A percentile compares a stretch with the other conserved stretches of the same genome.
These are phyloP conservation scores for Notiomystis cincta DNA, from an alignment of 2,113 vertebrate genomes.

Conservation along the genomic window DNA sequence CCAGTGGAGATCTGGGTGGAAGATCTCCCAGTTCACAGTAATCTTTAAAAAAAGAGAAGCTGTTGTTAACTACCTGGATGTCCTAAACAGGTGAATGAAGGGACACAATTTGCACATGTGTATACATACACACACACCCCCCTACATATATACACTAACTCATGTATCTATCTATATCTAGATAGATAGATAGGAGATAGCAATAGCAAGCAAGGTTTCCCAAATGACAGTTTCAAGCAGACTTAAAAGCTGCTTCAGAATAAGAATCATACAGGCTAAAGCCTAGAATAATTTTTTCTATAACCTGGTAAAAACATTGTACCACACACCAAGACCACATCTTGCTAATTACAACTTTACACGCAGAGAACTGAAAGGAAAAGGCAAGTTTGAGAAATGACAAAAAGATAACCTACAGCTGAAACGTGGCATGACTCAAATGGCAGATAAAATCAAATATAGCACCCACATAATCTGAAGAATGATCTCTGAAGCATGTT, in stretches of 20 bases:
- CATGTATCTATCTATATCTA: not conserved
- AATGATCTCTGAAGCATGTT: not conserved
- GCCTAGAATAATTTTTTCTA: not conserved
- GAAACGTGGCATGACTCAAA: not conserved
- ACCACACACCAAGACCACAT: not conserved
- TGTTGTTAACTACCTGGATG: not conserved
- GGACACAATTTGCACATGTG: not conserved
- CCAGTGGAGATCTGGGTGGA: constrained; percentile 67
- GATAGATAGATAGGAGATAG: not conserved
- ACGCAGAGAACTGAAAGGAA: not conserved
- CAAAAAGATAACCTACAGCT: not conserved
- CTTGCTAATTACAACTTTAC: not conserved
- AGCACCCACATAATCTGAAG: not conserved
- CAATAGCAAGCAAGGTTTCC: not conserved
- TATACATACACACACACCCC: not conserved
- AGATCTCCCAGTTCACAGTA: constrained; percentile 81
- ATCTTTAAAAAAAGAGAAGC: constrained; percentile 70
- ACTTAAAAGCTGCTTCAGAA: not conserved
- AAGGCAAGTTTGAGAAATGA: not conserved
- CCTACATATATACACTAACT: not conserved
- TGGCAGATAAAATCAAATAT: not conserved
- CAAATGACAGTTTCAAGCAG: not conserved
- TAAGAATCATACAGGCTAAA: not conserved
- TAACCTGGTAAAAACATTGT: not conserved
- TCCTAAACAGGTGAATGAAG: not conserved